Base-by-base conservation (phyloP, 2,888 invertebrate species). In the Omphaloscelis lunosa region DNA sequence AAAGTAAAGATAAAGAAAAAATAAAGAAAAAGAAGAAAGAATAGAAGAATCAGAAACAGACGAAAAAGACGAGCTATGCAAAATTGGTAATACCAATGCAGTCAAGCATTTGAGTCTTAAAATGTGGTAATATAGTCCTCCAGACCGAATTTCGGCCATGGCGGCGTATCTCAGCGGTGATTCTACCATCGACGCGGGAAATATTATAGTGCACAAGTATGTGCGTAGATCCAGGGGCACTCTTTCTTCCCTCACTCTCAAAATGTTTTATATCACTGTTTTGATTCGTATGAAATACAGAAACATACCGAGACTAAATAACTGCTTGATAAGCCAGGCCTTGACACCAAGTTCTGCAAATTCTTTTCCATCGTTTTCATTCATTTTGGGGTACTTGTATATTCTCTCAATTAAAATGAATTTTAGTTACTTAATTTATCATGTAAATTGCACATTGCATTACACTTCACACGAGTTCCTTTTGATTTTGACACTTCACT, bases 301-400 rank as follows among this genome's bases (percentile, higher is more conserved):
- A 66, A 67, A 91, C 93, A 89, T 95, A 98, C 98, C 98, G 86
- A 98, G 96, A 84, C 97, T 97, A 80, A 96, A 95, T 71, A 98
- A 97, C 92, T 98, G 98, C 88, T 97, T 97, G 45, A 98, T 97
- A 23, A 98, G 96, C 98, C 98, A 98, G 7, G 97, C 96, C 89
- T 98, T 98, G 23, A 98, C 93, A 56, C 97, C 97, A 58, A 98
- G 95, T 77, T 97, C 96, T 2, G 94, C 90, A 91, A 98, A 98
- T 70, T 97, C 95, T 88, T 94, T 96, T 34, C 90, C 92, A 8
- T 94, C 94, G 53, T 91, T 94, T 86, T 94, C 93, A 76, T 94
- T 91, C 96, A 96, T 96, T 84, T 85, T 89, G 7, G 4, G 0
- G 4, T n/a, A 34, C 34, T 53, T 17, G 8, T 39, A 23, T 77